These are phyloP conservation scores for Trichoplax adhaerens DNA, from an alignment of 37 sponge, comb jelly and placozoan genomes.

Conservation along the genomic window DNA sequence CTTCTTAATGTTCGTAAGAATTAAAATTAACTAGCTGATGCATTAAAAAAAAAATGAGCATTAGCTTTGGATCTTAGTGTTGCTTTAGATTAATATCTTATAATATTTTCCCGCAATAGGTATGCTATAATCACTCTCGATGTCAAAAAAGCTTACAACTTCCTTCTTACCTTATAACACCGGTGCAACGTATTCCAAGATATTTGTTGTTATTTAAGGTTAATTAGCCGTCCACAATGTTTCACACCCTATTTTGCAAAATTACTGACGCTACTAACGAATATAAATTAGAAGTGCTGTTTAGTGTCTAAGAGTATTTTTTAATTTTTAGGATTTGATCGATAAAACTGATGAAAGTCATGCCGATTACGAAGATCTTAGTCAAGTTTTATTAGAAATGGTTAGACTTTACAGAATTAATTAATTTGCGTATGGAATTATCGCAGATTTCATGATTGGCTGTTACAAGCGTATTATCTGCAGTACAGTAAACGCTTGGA, in stretches of 20 bases:
- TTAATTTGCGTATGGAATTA: background rate
- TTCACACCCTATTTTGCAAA: background rate
- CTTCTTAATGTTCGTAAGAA: slow-evolving; percentile 9
- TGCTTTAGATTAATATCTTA: background rate
- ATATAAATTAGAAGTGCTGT: background rate
- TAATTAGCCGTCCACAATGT: background rate
- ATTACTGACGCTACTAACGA: background rate
- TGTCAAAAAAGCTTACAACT: slow-evolving; percentile 39
- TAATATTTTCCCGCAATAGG: slow-evolving; percentile 1
- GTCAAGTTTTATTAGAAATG: slow-evolving; percentile 36
- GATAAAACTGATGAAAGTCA: slow-evolving; percentile 43
- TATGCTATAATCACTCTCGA: slow-evolving; percentile 24
- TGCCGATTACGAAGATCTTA: slow-evolving; percentile 40
- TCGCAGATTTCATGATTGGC: no score
- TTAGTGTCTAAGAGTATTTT: background rate
- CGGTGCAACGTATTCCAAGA: slow-evolving; percentile 79
- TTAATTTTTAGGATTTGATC: slow-evolving; percentile 29
- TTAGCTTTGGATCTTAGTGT: background rate
- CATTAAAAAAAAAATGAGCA: background rate
- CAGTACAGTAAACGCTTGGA: no score
- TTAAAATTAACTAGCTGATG: no score
- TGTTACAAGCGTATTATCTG: no score
- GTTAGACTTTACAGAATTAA: slow-evolving; percentile 2
- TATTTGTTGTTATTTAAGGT: slow-evolving; percentile 68
- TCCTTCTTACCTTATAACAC: slow-evolving; percentile 65